Evolutionary conservation across 2,888 invertebrate species (phyloP).

Genomic region (Aphidius colemani): DNA sequence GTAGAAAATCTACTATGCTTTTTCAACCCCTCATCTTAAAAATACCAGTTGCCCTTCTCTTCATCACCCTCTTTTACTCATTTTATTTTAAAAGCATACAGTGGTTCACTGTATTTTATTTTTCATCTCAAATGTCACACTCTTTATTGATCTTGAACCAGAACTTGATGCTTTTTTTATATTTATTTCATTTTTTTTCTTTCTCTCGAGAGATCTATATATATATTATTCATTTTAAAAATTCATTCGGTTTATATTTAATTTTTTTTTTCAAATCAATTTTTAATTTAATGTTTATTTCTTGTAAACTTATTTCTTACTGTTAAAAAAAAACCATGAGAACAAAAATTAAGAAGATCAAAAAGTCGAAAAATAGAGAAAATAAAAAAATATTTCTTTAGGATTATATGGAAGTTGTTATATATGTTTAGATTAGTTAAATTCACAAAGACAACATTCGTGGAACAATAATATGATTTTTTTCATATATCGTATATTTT

Average conservation of each 20-base stretch:
- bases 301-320: background rate
- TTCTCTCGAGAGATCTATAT: constrained; percentile 5
- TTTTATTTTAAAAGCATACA: no score
- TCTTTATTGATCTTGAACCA: no score
- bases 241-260: no score
- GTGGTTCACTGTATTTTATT: no score
- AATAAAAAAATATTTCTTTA: constrained; percentile 6
- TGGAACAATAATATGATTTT: constrained; percentile 21
- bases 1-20: constrained; percentile 6
- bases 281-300: no score
- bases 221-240: constrained; percentile 1
- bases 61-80: no score
- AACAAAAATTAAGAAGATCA: background rate
- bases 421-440: no score
- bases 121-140: no score
- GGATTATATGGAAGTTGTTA: constrained; percentile 4
- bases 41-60: constrained; percentile 17
- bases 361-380: constrained; percentile 8
- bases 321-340: background rate
- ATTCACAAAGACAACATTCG: constrained; percentile 17
- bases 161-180: constrained; percentile 3
- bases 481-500: background rate
- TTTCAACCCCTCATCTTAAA: constrained; percentile 11
- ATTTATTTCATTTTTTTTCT: constrained; percentile 12
- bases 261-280: background rate